phyloP scores from a whole-genome alignment of 1,140 invertebrate genomes.

The Armadillidium nasatum region DNA sequence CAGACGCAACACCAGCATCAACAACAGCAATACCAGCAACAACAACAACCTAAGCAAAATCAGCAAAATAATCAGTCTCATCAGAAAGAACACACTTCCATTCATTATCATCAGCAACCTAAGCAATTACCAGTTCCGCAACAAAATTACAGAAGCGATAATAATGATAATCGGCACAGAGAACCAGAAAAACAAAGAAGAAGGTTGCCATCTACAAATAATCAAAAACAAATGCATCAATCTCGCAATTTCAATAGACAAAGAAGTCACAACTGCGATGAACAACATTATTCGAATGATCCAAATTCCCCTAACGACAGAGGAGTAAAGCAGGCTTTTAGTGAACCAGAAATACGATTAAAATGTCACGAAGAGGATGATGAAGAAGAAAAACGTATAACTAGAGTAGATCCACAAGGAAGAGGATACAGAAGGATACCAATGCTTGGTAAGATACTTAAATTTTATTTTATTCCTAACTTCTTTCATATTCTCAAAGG shows the following conservation, averaged over 20 bases:
- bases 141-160: not conserved
- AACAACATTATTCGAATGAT: not conserved
- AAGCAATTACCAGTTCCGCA: not conserved
- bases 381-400: conserved; percentile 17
- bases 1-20: not conserved
- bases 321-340: conserved; percentile 41
- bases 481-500: too few relatives aligned
- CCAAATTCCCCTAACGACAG: conserved; percentile 2
- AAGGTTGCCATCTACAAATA: too few relatives aligned
- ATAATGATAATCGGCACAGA: too few relatives aligned
- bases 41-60: not conserved
- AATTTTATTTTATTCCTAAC: not conserved
- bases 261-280: not conserved
- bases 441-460: conserved; percentile 30
- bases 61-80: too few relatives aligned
- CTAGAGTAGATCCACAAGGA: conserved; percentile 27
- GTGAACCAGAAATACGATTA: conserved; percentile 39
- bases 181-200: too few relatives aligned
- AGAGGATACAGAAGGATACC: conserved; percentile 42
- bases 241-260: not conserved
- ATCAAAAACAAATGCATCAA: too few relatives aligned
- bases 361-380: conserved; percentile 34
- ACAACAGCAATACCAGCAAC: not conserved
- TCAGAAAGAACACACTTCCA: too few relatives aligned
- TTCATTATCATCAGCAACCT: not conserved